phyloP scores from a whole-genome alignment of 2,113 vertebrate genomes.

The Choloepus hoffmanni region DNA sequence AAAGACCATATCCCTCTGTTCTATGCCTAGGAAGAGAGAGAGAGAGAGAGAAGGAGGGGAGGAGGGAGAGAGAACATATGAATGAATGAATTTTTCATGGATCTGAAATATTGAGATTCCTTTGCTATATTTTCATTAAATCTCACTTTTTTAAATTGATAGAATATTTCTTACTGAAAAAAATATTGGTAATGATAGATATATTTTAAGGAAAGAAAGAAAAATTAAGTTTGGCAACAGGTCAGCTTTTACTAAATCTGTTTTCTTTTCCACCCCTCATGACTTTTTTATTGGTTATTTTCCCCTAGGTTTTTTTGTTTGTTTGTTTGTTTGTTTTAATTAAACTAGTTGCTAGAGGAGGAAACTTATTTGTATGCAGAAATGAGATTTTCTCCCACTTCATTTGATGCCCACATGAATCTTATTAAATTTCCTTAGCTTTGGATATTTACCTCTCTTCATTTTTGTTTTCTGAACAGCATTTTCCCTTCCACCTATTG shows the following conservation, averaged over 20 bases:
- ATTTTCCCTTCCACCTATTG: slow-evolving; percentile 36
- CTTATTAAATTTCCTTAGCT: slow-evolving; percentile 47
- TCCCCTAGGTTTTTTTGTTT: neutral
- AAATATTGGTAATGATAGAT: neutral
- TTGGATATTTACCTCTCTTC: slow-evolving; percentile 20
- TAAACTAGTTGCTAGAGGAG: neutral
- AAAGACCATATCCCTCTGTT: slow-evolving; percentile 3
- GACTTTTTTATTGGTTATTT: neutral
- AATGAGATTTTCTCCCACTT: neutral
- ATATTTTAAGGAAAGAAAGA: slow-evolving; percentile 32
- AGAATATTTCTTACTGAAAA: neutral
- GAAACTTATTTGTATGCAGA: slow-evolving; percentile 17
- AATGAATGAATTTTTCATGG: slow-evolving; percentile 31
- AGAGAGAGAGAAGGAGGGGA: neutral
- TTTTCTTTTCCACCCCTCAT: neutral
- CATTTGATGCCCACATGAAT: neutral
- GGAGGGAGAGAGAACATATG: no score
- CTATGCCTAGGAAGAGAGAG: neutral
- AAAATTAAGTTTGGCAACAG: neutral
- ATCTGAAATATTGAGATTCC: slow-evolving; percentile 1
- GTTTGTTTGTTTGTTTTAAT: neutral
- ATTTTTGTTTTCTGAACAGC: slow-evolving; percentile 27
- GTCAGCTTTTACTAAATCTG: neutral
- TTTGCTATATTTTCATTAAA: slow-evolving; percentile 31
- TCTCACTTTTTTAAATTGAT: slow-evolving; percentile 56